Evolutionary conservation across 2,113 vertebrate species (phyloP).

Genomic region (Brachypodius melanocephalos): DNA sequence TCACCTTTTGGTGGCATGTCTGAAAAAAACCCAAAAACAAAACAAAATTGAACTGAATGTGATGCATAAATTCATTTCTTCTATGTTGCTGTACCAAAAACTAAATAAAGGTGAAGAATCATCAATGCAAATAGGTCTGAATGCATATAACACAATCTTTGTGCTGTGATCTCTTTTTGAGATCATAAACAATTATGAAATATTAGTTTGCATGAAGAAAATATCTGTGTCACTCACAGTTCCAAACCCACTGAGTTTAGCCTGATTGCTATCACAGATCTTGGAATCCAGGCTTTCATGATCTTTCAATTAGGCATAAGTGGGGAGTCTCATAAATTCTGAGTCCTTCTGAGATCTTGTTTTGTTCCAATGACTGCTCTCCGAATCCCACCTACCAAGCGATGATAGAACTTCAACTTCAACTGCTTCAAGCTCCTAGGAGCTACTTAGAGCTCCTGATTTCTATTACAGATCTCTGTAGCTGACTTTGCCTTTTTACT

Average conservation of each 20-base stretch:
- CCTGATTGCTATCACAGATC: not conserved
- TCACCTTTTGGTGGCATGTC: not conserved
- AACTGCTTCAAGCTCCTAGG: not conserved
- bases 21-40: not conserved
- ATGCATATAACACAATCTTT: not conserved
- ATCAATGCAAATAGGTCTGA: not conserved
- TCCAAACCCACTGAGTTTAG: not conserved
- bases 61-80: not conserved
- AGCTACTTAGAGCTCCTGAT: not conserved
- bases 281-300: not conserved
- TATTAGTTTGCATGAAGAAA: not conserved
- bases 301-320: not conserved
- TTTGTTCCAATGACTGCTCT: not conserved
- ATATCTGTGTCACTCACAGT: not conserved
- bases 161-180: not conserved
- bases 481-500: not conserved
- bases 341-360: not conserved
- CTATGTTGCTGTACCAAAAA: not conserved
- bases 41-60: not conserved
- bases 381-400: not conserved
- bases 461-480: not conserved
- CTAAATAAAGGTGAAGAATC: not conserved
- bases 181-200: not conserved
- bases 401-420: conserved; percentile 28
- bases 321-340: conserved; percentile 39